These are phyloP conservation scores for Protobothrops mucrosquamatus DNA, from an alignment of 2,113 vertebrate species.

Conservation along the genomic window DNA sequence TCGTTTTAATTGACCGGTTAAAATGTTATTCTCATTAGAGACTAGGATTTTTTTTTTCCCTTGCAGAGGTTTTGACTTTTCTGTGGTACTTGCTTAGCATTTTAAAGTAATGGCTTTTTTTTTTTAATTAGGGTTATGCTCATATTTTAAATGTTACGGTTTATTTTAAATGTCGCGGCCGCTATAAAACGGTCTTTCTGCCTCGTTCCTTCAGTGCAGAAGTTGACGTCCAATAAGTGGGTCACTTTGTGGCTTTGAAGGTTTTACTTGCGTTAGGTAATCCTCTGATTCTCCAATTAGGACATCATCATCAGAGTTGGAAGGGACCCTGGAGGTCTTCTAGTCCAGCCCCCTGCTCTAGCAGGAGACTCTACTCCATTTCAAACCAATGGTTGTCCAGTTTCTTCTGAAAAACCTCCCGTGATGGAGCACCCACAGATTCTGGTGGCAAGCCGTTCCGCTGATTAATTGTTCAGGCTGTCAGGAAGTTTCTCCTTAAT, in stretches of 20 bases:
- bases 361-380: not conserved
- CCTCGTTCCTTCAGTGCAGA: not conserved
- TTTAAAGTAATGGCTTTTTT: not conserved
- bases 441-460: not conserved
- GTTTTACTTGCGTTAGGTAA: not conserved
- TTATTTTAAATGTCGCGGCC: not conserved
- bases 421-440: not conserved
- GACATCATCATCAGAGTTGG: not conserved
- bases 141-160: not conserved
- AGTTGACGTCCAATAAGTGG: not conserved
- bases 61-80: not conserved
- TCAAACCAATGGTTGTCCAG: not conserved
- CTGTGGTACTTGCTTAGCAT: not conserved
- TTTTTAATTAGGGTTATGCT: not conserved
- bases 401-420: not conserved
- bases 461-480: accelerated
- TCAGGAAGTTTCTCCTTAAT: not conserved
- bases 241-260: not conserved
- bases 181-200: not conserved
- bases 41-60: not conserved
- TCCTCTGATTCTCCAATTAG: not conserved
- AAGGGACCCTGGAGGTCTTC: not conserved
- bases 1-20: not conserved
- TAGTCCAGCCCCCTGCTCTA: not conserved
- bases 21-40: not conserved